Conservation (phyloP, 2,113 vertebrate genomes). For the Butorides virescens region DNA sequence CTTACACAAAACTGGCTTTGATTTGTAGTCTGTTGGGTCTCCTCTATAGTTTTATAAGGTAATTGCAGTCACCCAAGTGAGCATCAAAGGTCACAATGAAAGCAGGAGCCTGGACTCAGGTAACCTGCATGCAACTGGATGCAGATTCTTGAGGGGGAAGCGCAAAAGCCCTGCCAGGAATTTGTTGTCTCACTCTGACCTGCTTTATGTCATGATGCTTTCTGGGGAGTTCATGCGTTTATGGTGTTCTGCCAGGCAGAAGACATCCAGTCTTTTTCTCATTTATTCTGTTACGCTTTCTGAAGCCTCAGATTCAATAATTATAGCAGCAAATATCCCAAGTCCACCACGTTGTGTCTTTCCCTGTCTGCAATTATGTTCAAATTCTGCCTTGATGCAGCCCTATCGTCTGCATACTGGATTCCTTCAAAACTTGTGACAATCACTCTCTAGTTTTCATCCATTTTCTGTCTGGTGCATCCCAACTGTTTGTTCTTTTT, state of each 20-base stretch:
- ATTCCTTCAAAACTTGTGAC: not conserved
- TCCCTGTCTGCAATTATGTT: not conserved
- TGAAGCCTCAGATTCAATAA: not conserved
- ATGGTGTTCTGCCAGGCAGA: not conserved
- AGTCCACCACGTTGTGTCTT: not conserved
- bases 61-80: not conserved
- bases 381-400: not conserved
- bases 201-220: not conserved
- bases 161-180: not conserved
- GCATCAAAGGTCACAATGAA: not conserved
- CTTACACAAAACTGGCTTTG: not conserved
- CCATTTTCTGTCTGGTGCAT: not conserved
- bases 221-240: accelerated
- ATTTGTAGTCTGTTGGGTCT: not conserved
- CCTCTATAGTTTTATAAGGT: not conserved
- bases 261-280: not conserved
- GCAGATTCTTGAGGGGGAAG: not conserved
- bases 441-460: not conserved
- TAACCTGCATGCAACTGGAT: not conserved
- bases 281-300: not conserved
- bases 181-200: not conserved
- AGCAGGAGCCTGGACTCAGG: not conserved
- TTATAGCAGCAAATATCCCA: not conserved
- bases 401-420: not conserved
- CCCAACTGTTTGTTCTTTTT: not conserved